Evolutionary conservation across 2,113 vertebrate species (phyloP).

Genomic region (Rostratula benghalensis): DNA sequence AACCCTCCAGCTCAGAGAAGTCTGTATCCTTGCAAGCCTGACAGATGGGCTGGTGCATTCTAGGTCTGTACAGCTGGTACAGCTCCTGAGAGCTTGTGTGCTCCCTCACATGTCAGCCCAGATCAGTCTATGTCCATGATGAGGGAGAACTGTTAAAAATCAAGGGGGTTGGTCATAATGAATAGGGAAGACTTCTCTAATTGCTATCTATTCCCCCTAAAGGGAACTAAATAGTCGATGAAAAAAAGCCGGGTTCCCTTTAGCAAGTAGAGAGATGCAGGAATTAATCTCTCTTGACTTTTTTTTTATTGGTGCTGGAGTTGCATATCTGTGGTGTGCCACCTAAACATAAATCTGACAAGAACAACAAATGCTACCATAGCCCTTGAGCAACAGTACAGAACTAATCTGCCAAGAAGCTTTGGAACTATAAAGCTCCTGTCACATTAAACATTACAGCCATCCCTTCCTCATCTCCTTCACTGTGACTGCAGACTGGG

Average conservation of each 20-base stretch:
- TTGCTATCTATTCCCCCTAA: neutral
- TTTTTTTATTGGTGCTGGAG: neutral
- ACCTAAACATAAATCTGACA: neutral
- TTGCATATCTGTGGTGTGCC: neutral
- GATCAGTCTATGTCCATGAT: neutral
- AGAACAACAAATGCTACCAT: neutral
- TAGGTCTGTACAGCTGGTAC: neutral
- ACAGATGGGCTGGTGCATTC: neutral
- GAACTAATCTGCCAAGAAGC: neutral
- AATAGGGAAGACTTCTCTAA: neutral
- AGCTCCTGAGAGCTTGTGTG: neutral
- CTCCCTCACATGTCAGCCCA: neutral
- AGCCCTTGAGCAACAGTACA: neutral
- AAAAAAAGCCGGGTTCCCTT: neutral
- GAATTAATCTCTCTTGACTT: neutral
- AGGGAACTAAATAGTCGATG: neutral
- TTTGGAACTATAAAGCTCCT: neutral
- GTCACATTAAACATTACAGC: neutral
- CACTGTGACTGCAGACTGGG: neutral
- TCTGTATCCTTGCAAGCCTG: neutral
- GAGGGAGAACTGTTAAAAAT: neutral
- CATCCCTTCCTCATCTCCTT: neutral
- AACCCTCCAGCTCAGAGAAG: neutral
- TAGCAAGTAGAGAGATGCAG: neutral
- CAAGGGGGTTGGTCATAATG: neutral